Conservation (phyloP, 2,888 invertebrate genomes). For the Parochlus steinenii region DNA sequence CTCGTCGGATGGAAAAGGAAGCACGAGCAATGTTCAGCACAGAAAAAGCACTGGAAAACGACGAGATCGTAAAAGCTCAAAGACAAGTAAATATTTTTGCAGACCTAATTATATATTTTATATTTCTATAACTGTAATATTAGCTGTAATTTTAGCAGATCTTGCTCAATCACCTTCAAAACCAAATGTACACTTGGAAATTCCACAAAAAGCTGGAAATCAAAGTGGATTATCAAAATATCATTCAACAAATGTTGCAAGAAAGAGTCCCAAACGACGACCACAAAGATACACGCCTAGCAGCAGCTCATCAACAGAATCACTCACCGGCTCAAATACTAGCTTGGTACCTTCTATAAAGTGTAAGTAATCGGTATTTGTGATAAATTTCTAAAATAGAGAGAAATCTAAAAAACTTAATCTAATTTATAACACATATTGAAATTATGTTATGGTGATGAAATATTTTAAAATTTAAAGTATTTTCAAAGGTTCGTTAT, state of each 20-base stretch:
- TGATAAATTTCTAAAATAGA: slow-evolving; percentile 13
- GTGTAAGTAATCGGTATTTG: slow-evolving; percentile 9
- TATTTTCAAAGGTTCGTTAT: neutral
- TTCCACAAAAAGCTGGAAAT: slow-evolving; percentile 32
- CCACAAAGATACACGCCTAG: slow-evolving; percentile 36
- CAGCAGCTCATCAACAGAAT: slow-evolving; percentile 43
- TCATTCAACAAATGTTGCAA: slow-evolving; percentile 27
- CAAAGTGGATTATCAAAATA: slow-evolving; percentile 18
- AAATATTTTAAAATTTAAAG: neutral
- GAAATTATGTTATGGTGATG: neutral
- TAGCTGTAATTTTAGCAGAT: slow-evolving; percentile 10
- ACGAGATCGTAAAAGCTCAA: slow-evolving; percentile 41
- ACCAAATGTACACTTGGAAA: slow-evolving; percentile 36
- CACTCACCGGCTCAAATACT: slow-evolving; percentile 34
- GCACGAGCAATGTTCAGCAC: slow-evolving; percentile 31
- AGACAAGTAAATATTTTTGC: slow-evolving; percentile 19
- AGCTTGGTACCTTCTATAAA: slow-evolving; percentile 19
- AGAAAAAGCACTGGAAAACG: slow-evolving; percentile 45
- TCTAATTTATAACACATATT: neutral
- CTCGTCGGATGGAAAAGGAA: slow-evolving; percentile 48
- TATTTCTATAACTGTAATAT: neutral
- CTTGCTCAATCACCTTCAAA: slow-evolving; percentile 20
- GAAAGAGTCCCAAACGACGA: slow-evolving; percentile 41
- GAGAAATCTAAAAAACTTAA: slow-evolving; percentile 16
- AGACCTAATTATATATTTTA: neutral